A percentile compares a stretch with the other conserved stretches of the same genome.
Conservation (phyloP, 2,888 invertebrate genomes). For the Andrena dorsata region DNA sequence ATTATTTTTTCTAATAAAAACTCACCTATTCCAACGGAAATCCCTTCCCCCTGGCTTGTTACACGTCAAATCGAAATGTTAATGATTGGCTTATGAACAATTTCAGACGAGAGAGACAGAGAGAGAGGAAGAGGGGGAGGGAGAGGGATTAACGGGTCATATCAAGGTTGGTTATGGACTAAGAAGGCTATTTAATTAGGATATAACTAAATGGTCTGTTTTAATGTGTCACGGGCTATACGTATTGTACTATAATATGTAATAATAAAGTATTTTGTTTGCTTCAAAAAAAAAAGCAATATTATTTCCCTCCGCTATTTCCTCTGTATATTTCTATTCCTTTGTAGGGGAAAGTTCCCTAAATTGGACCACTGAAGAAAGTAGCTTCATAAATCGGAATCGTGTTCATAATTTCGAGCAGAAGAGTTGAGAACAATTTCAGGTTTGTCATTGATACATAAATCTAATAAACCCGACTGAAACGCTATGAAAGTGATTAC, state of each 20-base stretch:
- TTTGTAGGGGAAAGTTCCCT: too few relatives aligned
- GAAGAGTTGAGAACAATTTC: too few relatives aligned
- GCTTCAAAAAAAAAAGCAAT: constrained; percentile 77
- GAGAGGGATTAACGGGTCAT: constrained; percentile 78
- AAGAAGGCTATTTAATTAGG: constrained; percentile 85
- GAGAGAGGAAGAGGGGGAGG: constrained; percentile 2
- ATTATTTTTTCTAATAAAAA: constrained; percentile 80
- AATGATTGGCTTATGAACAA: constrained; percentile 77
- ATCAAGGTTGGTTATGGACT: constrained; percentile 84
- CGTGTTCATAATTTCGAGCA: too few relatives aligned
- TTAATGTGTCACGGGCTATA: constrained; percentile 85
- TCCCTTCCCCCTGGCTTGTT: constrained; percentile 76
- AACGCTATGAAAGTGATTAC: too few relatives aligned
- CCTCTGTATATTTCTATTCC: neutral
- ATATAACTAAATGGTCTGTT: constrained; percentile 84
- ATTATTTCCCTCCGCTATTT: neutral
- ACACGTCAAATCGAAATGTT: constrained; percentile 80
- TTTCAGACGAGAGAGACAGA: constrained; percentile 63
- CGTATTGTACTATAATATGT: constrained; percentile 85
- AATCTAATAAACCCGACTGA: too few relatives aligned
- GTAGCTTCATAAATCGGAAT: too few relatives aligned
- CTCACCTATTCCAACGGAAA: constrained; percentile 59
- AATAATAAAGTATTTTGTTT: constrained; percentile 85
- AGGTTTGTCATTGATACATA: too few relatives aligned
- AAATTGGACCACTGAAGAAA: too few relatives aligned